Conservation (phyloP, 2,888 invertebrate species). For the Habrosyne pyritoides region DNA sequence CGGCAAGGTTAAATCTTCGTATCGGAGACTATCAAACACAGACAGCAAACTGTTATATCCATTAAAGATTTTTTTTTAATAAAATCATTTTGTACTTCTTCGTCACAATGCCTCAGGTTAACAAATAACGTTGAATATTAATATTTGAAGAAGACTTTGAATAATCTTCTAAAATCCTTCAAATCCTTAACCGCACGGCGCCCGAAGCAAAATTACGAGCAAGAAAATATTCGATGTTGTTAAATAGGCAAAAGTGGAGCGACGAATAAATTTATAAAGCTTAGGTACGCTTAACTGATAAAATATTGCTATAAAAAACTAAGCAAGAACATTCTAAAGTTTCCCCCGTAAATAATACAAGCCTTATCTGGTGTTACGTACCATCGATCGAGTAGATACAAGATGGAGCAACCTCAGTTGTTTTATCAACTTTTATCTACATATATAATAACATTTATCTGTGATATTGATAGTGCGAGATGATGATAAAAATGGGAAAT, state of each 20-base stretch:
- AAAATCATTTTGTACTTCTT: not conserved
- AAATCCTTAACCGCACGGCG: not conserved
- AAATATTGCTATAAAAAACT: conserved; percentile 6
- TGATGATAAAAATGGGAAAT: conserved; percentile 30
- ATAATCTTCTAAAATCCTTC: not conserved
- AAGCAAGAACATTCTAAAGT: not conserved
- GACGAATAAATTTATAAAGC: conserved; percentile 1
- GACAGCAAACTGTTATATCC: too few relatives aligned
- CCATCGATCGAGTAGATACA: conserved; percentile 11
- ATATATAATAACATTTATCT: conserved; percentile 44
- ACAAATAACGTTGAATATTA: conserved; percentile 4
- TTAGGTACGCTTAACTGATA: conserved; percentile 3
- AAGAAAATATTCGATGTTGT: conserved; percentile 1
- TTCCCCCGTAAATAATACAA: conserved; percentile 9
- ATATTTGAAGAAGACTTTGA: not conserved
- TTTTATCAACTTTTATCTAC: conserved; percentile 37
- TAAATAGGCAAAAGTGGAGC: not conserved
- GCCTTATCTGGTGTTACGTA: conserved; percentile 14
- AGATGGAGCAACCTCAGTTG: conserved; percentile 11
- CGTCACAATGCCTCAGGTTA: not conserved
- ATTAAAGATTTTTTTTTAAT: not conserved
- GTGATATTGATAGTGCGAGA: conserved; percentile 36
- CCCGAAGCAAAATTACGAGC: not conserved
- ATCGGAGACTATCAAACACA: too few relatives aligned
- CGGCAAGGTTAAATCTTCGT: too few relatives aligned